Base-by-base conservation (phyloP, 1,140 invertebrate genomes). In the Aphaenogaster rudis region DNA sequence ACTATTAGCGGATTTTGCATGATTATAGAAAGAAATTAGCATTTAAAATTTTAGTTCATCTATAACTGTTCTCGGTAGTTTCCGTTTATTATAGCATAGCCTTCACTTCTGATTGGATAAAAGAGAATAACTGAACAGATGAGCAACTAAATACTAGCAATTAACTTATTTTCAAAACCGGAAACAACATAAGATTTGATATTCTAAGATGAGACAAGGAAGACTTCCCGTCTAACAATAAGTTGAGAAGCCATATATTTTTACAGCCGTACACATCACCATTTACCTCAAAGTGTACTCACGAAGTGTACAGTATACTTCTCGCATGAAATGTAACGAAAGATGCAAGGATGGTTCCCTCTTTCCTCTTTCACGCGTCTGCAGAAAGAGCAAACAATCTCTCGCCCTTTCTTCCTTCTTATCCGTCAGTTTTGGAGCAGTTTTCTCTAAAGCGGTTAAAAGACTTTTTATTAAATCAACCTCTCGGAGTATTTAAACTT, bases 361-460 rank as follows among this genome's bases (percentile, higher is more conserved):
- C 4, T 45, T 67, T 45, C 11, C 64, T 11, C 42, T 7, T 67
- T 67, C n/a, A 67, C 36, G 42, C 66, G 9, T 45, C 39, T 67
- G 11, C 42, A 67, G 39, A 48, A 67, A 45, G 66, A 67, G 42
- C 9, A 66, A 42, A 66, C n/a, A 59, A 59, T 63, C 39, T 67
- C 39, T 21, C 9, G 7, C 1, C 2, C 61, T 64, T 39, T 64
- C 66, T 13, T 45, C n/a, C n/a, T 28, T 28, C n/a, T 28, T 33
- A 67, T 48, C 17, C 17, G 36, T 42, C 17, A 67, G 39, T 13
- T 45, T 45, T 67, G n/a, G 15, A 13, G 21, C 11, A 64, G 9
- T 45, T 45, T 45, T 67, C 39, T 21, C 0, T 45, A 66, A 66
- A 66, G n/a, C 64, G 9, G 4, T 48, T 67, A 67, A 28, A 67